A percentile compares a stretch with the other conserved stretches of the same genome.
phyloP scores from a whole-genome alignment of 1,140 invertebrate genomes.

The Stegodyphus mimosarum region DNA sequence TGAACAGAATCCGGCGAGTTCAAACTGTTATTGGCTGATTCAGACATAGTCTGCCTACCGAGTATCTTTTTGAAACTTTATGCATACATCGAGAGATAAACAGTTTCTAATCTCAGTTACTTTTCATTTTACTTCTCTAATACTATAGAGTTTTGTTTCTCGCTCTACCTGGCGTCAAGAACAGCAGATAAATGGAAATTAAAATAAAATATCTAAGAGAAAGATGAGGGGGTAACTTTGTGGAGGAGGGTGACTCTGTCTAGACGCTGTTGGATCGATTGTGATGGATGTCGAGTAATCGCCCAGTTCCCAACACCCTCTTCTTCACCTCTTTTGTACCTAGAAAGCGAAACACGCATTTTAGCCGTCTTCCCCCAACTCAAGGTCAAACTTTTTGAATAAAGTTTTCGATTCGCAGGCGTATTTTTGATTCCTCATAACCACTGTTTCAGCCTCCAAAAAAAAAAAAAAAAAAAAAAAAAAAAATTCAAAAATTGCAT shows the following conservation, averaged over 20 bases:
- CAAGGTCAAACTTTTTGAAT: neutral
- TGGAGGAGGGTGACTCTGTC: neutral
- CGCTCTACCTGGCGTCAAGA: neutral
- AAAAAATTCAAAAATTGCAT: no score
- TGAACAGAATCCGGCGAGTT: neutral
- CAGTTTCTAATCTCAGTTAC: neutral
- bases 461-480: no score
- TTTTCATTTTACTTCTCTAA: neutral
- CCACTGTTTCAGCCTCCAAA: no score
- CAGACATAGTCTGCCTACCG: neutral
- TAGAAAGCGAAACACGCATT: neutral
- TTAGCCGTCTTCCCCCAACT: neutral
- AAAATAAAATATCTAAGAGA: neutral
- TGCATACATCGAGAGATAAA: neutral
- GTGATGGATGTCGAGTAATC: neutral
- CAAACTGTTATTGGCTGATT: neutral
- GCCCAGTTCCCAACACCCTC: neutral
- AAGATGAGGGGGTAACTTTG: neutral
- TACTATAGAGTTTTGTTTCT: neutral
- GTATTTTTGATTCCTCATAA: no score
- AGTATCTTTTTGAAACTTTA: neutral
- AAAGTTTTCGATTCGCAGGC: neutral
- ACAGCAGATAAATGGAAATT: neutral
- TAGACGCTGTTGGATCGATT: neutral
- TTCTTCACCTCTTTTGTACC: neutral